These are phyloP conservation scores for Halocynthia aurantium DNA, from an alignment of 23 tunicate genomes.

Conservation along the genomic window DNA sequence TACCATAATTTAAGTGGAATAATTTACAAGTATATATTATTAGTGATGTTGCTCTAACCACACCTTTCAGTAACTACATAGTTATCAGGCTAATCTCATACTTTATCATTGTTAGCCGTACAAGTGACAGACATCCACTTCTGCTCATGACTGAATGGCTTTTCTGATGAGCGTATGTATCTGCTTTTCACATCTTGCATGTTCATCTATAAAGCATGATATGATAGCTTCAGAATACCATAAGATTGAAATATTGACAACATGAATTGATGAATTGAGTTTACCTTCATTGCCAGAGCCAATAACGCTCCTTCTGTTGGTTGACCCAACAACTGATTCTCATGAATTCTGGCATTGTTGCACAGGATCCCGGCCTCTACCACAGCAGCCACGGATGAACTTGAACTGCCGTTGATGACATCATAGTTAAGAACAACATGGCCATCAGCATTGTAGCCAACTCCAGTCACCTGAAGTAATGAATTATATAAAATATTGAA, in stretches of 20 bases:
- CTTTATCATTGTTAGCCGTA: conserved; percentile 33
- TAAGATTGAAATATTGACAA: neutral
- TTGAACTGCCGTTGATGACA: conserved; percentile 18
- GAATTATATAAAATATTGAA: too few relatives aligned
- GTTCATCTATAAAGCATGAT: conserved; percentile 31
- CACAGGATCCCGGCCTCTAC: conserved; percentile 67
- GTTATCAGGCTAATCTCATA: neutral
- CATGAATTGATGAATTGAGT: neutral
- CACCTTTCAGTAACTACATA: too few relatives aligned
- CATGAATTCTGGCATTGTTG: conserved; percentile 66
- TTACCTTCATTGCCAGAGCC: conserved; percentile 82
- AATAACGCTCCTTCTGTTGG: conserved; percentile 98
- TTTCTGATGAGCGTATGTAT: conserved; percentile 53
- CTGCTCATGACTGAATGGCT: conserved; percentile 77
- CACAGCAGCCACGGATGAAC: conserved; percentile 51
- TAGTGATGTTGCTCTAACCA: too few relatives aligned
- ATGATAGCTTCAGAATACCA: neutral
- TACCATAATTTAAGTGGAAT: too few relatives aligned
- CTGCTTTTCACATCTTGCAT: conserved; percentile 22
- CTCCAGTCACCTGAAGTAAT: conserved; percentile 61
- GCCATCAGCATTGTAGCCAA: conserved; percentile 78
- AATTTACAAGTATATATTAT: too few relatives aligned
- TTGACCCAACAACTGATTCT: conserved; percentile 64
- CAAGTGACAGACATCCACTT: conserved; percentile 92
- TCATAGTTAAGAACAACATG: conserved; percentile 29